Base-by-base conservation (phyloP, 2,888 invertebrate species). In the Diarsia mendica region DNA sequence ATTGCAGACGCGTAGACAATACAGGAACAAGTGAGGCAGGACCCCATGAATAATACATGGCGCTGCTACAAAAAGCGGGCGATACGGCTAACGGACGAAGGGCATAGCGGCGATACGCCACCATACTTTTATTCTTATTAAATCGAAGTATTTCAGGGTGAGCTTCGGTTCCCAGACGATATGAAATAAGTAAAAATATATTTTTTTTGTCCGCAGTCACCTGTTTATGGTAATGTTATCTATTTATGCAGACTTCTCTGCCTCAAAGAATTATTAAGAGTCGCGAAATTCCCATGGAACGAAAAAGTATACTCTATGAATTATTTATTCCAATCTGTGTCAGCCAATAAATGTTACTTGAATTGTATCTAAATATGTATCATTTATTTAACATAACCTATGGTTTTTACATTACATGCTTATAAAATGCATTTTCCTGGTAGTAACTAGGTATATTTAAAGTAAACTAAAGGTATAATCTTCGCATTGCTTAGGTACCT, bases 1-100 rank as follows among this genome's bases (percentile, higher is more conserved):
- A 96, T 95, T 96, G 93, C 93, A 92, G 91, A 92, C 92, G 91
- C 93, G 94, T 95, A 95, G 95, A 95, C 95, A 95, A 95, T 95
- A 91, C 92, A 92, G 92, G 92, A 94, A 94, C 94, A 95, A 94
- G 93, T 94, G 92, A 93, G 93, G 90, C 91, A 90, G 90, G 90
- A 90, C 88, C 88, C 86, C 88, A 94, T 96, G 95, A 95, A 96
- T 96, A 94, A 96, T 91, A 91, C 94, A 95, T 94, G 70, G 75
- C 68, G 83, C 63, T 85, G 83, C 79, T 87, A 89, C 91, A 91
- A 92, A 94, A 93, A 93, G 87, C 87, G 83, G 87, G 82, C 90
- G 90, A 93, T 92, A 90, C 89, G 88, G 89, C 87, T 89, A 89
- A 81, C 89, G 87, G 90, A 93, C 91, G 91, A 87, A 88, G 86